phyloP scores from a whole-genome alignment of 2,797 vertebrate species.

The Pipistrellus pygmaeus region DNA sequence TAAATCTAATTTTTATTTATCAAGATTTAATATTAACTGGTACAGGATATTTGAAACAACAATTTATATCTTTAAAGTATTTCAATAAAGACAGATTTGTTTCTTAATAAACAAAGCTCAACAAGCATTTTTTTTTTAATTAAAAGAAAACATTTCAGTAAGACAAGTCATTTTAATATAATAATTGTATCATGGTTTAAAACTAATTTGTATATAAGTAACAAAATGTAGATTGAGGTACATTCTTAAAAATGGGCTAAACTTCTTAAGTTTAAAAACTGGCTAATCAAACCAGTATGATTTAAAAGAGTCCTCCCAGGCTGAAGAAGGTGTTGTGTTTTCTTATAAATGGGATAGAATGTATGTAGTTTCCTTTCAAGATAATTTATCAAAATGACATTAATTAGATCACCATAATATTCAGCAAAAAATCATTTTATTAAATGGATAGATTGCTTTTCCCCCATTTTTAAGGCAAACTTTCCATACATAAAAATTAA shows the following conservation, averaged over 20 bases:
- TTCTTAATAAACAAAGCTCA: constrained; percentile 24
- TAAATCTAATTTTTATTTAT: background rate
- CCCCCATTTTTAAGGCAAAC: background rate
- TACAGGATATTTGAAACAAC: background rate
- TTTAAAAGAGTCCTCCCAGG: background rate
- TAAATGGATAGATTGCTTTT: background rate
- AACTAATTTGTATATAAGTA: background rate
- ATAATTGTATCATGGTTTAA: background rate
- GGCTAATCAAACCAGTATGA: background rate
- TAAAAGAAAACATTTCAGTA: background rate
- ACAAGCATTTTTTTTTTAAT: background rate
- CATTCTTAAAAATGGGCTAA: background rate
- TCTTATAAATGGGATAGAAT: background rate
- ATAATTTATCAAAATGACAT: background rate
- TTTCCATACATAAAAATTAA: background rate
- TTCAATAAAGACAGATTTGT: background rate
- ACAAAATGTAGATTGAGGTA: background rate
- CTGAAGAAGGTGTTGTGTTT: background rate
- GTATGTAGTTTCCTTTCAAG: background rate
- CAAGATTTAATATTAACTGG: background rate
- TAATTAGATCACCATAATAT: background rate
- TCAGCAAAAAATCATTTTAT: background rate
- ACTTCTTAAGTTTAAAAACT: background rate
- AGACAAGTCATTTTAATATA: background rate
- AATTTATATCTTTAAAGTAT: background rate